Percentiles rank a stretch among this genome's conserved stretches.
Evolutionary conservation across 2,113 vertebrate species (phyloP).

Genomic region (Brachyistius frenatus): DNA sequence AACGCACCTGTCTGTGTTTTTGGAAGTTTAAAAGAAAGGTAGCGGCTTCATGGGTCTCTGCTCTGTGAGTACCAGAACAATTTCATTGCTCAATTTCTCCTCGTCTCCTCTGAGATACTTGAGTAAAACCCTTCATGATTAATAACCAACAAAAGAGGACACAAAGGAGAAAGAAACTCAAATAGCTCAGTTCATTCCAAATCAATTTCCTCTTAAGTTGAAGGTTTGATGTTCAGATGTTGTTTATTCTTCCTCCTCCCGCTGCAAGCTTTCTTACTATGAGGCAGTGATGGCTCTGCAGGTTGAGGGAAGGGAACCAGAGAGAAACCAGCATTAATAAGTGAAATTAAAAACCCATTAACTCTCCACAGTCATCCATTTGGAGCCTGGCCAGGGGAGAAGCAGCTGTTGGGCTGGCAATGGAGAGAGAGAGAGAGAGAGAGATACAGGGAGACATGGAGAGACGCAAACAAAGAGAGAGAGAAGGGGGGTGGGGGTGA

Average conservation of each 20-base stretch:
- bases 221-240: conserved; percentile 41
- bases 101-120: conserved; percentile 21
- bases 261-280: conserved; percentile 24
- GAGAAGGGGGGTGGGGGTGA: too few species aligned
- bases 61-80: conserved; percentile 26
- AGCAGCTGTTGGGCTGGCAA: conserved; percentile 69
- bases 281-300: conserved; percentile 38
- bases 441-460: too few species aligned
- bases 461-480: too few species aligned
- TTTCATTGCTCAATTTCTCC: conserved; percentile 24
- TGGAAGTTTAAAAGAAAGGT: conserved; percentile 18
- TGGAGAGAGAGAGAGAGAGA: not conserved
- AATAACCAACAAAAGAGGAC: conserved; percentile 49
- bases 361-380: conserved; percentile 65
- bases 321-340: conserved; percentile 65
- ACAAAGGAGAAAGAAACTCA: conserved; percentile 26
- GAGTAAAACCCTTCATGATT: conserved; percentile 40
- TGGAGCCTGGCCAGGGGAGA: conserved; percentile 68
- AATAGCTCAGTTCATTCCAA: conserved; percentile 9
- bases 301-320: conserved; percentile 41
- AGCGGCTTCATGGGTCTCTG: conserved; percentile 16
- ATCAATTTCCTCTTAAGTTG: conserved; percentile 62
- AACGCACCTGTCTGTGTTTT: conserved; percentile 24
- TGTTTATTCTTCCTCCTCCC: conserved; percentile 39
- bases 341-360: conserved; percentile 80